Base-by-base conservation (phyloP, 30 jellyfish, hydroid and myxozoan genomes). In the Clytia hemisphaerica region DNA sequence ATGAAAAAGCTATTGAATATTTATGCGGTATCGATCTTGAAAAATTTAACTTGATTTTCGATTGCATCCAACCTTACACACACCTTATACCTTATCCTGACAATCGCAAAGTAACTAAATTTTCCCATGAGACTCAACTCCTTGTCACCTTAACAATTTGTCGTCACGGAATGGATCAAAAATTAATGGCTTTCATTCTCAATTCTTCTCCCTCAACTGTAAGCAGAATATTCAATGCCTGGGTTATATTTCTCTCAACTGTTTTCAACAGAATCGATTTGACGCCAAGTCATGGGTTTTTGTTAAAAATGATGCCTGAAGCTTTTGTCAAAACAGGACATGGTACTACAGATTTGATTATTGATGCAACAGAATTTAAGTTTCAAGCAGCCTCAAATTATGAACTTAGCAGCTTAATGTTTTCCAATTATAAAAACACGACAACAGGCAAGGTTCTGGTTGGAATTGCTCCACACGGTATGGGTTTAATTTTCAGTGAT, bases 391-490 rank as follows among this genome's bases (percentile, higher is more conserved):
- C 65, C 9, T 15, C 32, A 15, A 50, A 50, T 32, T 50, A 15
- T 50, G 65, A 50, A 50, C 25, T 50, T 7, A 50, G 24, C 24
- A 15, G 9, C 24, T 50, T 50, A 32, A 50, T 50, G 65, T 50
- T 50, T 19, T 50, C 10, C 12, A 50, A 50, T 19, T 50, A 50
- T 50, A 50, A 50, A 19, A 50, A 53, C 61, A 71, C 83, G 4
- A 49, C 10, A 27, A 67, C 58, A 12, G 79, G 79, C 26, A 67
- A 67, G 45, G 72, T 75, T 15, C 2, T 40, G 26, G 45, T 67
- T 67, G 75, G 26, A 62, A 21, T 75, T 47, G 25, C 88, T 37
- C 59, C 78, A 25, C 87, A 74, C 46, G 87, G 87, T 27, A 58
- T 65, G 59, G 75, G 75, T 29, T 21, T 62, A n/a, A 6, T 62